Conservation (phyloP, 2,113 vertebrate species). For the Oriolus oriolus region DNA sequence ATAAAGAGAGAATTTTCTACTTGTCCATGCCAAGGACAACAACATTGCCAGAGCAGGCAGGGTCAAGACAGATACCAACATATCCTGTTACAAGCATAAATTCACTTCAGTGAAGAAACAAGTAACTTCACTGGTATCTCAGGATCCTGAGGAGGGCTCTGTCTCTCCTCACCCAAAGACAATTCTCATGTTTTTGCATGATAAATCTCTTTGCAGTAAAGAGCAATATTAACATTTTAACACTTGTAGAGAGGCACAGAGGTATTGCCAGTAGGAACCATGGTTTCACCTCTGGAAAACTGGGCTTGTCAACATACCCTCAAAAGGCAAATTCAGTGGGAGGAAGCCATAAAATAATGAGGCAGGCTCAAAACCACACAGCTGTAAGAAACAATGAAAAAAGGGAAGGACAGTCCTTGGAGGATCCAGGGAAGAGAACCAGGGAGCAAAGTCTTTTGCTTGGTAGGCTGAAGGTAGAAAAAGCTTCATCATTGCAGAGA, state of each 20-base stretch:
- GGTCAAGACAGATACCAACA: neutral
- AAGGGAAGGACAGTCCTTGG: neutral
- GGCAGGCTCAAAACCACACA: neutral
- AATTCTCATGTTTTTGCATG: neutral
- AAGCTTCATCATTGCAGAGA: neutral
- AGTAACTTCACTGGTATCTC: neutral
- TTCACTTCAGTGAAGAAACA: neutral
- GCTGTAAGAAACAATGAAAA: neutral
- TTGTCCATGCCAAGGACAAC: neutral
- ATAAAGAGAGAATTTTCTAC: neutral
- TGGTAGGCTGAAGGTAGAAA: neutral
- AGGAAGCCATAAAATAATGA: neutral
- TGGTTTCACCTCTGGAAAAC: neutral
- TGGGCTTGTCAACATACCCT: neutral
- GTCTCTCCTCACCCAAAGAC: neutral
- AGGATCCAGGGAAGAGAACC: neutral
- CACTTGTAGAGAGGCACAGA: accelerated
- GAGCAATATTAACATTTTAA: neutral
- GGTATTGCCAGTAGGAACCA: neutral
- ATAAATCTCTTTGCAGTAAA: neutral
- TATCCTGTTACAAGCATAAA: neutral
- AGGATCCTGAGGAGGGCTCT: neutral
- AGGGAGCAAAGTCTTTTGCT: neutral
- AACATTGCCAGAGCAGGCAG: neutral
- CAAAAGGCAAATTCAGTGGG: neutral